Evolutionary conservation across 2,797 vertebrate genomes (phyloP).

Genomic region (Cyclura pinguis): DNA sequence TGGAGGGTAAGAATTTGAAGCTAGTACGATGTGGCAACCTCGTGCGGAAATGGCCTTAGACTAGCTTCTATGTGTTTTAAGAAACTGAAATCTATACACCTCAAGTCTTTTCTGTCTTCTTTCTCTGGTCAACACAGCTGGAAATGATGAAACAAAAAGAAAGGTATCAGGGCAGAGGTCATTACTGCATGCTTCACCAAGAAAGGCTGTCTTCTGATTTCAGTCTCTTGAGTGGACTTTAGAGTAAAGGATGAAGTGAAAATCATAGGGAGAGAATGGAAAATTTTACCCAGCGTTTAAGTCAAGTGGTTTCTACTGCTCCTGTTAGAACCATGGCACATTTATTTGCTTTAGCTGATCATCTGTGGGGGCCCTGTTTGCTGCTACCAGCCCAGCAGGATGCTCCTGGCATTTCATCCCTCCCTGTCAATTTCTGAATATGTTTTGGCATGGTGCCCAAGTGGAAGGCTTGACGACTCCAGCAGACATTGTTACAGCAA

Average conservation of each 20-base stretch:
- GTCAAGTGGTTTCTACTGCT: slow-evolving; percentile 60
- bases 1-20: too few species aligned
- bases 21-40: too few species aligned
- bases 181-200: not conserved
- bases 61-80: slow-evolving; percentile 29
- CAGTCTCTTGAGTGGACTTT: slow-evolving; percentile 25
- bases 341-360: slow-evolving; percentile 55
- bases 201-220: slow-evolving; percentile 19
- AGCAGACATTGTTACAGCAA: slow-evolving; percentile 68
- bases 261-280: slow-evolving; percentile 16
- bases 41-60: not conserved
- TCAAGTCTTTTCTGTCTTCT: slow-evolving; percentile 20
- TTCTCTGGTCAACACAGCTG: not conserved
- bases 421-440: slow-evolving; percentile 67
- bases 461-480: slow-evolving; percentile 45
- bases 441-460: slow-evolving; percentile 69
- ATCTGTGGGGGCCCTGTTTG: slow-evolving; percentile 55
- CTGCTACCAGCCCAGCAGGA: slow-evolving; percentile 56
- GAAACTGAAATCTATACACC: slow-evolving; percentile 2
- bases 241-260: slow-evolving; percentile 39
- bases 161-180: slow-evolving; percentile 7
- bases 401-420: slow-evolving; percentile 58
- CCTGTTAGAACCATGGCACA: slow-evolving; percentile 49
- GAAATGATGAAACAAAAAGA: slow-evolving; percentile 22
- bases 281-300: slow-evolving; percentile 40